These are phyloP conservation scores for Shargacucullia verbasci DNA, from an alignment of 2,888 invertebrate species.

Conservation along the genomic window DNA sequence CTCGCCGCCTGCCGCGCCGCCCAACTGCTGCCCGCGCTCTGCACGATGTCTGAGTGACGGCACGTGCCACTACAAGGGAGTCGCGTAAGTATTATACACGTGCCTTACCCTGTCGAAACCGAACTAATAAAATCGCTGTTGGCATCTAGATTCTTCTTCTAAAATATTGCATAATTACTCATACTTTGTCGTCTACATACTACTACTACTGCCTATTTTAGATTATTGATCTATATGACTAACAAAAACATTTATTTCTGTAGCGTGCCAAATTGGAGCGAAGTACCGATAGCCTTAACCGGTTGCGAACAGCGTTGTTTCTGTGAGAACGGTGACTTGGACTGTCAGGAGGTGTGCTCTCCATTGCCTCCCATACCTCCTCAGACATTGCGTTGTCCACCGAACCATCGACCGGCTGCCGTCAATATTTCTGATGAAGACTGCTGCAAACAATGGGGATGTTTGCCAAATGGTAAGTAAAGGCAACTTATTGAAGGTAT, in stretches of 20 bases:
- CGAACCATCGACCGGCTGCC: slow-evolving; percentile 90
- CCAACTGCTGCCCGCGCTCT: slow-evolving; percentile 94
- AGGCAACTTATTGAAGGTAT: background rate
- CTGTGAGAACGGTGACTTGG: slow-evolving; percentile 96
- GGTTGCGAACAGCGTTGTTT: slow-evolving; percentile 96
- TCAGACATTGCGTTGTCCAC: slow-evolving; percentile 92
- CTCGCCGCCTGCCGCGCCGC: slow-evolving; percentile 92
- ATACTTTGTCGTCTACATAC: too few relatives aligned
- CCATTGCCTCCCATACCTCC: slow-evolving; percentile 94
- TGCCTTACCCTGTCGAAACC: too few relatives aligned
- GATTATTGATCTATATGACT: too few relatives aligned
- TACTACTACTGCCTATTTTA: too few relatives aligned
- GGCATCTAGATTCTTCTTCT: too few relatives aligned
- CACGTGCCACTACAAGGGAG: slow-evolving; percentile 93
- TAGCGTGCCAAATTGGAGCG: slow-evolving; percentile 93
- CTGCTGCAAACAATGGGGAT: slow-evolving; percentile 95
- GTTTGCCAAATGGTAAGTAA: slow-evolving; percentile 78
- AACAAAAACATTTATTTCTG: slow-evolving; percentile 26
- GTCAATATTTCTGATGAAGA: slow-evolving; percentile 92
- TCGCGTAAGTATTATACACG: slow-evolving; percentile 78
- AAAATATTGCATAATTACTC: too few relatives aligned
- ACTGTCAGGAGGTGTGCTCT: slow-evolving; percentile 95
- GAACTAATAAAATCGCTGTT: too few relatives aligned
- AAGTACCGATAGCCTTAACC: slow-evolving; percentile 93
- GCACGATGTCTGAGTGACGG: slow-evolving; percentile 94